These are phyloP conservation scores for Corydoras sp. DNA, from an alignment of 2,113 vertebrate species.

Conservation along the genomic window DNA sequence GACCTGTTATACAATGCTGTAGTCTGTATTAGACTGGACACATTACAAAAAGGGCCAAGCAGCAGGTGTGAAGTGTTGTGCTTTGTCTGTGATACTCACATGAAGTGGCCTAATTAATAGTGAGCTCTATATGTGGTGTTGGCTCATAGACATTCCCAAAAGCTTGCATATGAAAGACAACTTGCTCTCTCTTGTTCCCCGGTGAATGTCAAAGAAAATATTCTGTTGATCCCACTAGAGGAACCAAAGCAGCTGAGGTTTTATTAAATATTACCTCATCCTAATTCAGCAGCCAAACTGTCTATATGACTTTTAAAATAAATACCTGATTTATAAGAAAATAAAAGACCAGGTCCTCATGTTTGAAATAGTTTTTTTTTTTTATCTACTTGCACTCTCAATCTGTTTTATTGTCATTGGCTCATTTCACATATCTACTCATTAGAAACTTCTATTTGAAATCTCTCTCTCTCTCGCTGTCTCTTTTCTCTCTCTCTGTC, in stretches of 20 bases:
- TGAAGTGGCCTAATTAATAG: constrained; percentile 1
- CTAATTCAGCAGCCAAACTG: constrained; percentile 11
- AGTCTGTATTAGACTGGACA: neutral
- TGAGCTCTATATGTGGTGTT: constrained; percentile 25
- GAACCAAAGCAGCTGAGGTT: constrained; percentile 23
- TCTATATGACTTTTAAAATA: too few species aligned
- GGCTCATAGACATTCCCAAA: constrained; percentile 46
- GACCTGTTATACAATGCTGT: constrained; percentile 3
- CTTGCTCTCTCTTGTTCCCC: constrained; percentile 36
- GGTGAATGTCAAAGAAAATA: neutral
- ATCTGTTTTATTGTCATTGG: constrained; percentile 36
- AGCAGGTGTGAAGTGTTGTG: constrained; percentile 1
- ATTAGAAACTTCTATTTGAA: constrained; percentile 31
- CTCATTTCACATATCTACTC: constrained; percentile 16
- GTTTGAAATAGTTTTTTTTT: constrained; percentile 26
- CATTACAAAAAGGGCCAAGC: constrained; percentile 12
- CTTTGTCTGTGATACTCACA: constrained; percentile 1
- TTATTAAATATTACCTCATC: constrained; percentile 46
- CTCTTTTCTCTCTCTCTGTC: too few species aligned
- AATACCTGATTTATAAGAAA: too few species aligned
- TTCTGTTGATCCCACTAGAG: constrained; percentile 18
- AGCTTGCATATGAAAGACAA: constrained; percentile 33
- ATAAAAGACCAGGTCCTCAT: constrained; percentile 34
- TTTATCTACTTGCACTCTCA: constrained; percentile 3
- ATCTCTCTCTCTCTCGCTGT: neutral